Base-by-base conservation (phyloP, 2,113 vertebrate genomes). In the Micronycteris hirsuta region DNA sequence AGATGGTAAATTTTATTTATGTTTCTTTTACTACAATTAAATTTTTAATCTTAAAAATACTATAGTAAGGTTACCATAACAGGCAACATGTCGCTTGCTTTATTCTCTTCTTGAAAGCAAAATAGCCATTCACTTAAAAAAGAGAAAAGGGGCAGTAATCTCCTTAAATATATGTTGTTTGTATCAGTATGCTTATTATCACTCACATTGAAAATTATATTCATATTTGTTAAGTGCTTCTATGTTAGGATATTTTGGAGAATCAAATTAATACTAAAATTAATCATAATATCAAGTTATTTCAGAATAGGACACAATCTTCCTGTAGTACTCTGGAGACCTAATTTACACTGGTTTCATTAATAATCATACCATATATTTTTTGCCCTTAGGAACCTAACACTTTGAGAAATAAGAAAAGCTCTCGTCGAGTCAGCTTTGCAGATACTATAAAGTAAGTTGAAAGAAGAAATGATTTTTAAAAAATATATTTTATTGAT, bases 401-500 rank as follows among this genome's bases (percentile, higher is more conserved):
- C 1, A 0, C 3, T 19, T 98, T 98, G 52, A 98, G 97, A 73
- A 98, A 96, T 36, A 97, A 96, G 94, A 99, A 98, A 95, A 99
- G 91, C 86, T 98, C 98, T 0, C 98, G 99, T 36, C 98, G 99
- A n/a, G 99, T 99, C 97, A 99, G 99, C 95, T 99, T 99, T 93
- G 98, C 99, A 13, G 97, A 98, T 95, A 99, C 98, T 86, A 98
- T 99, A 95, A 98, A 98, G 98, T 99, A 96, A 98, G 98, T 97
- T 90, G 26, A n/a, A n/a, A n/a, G n/a, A n/a, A n/a, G n/a, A n/a
- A n/a, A n/a, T n/a, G n/a, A n/a, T n/a, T n/a, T n/a, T n/a, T n/a
- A n/a, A n/a, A n/a, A n/a, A n/a, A n/a, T n/a, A n/a, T n/a, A n/a
- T n/a, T n/a, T n/a, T n/a, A n/a, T n/a, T n/a, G n/a, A n/a, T n/a